Evolutionary conservation across 2,888 invertebrate genomes (phyloP).

Genomic region (Antheraea assamensis): DNA sequence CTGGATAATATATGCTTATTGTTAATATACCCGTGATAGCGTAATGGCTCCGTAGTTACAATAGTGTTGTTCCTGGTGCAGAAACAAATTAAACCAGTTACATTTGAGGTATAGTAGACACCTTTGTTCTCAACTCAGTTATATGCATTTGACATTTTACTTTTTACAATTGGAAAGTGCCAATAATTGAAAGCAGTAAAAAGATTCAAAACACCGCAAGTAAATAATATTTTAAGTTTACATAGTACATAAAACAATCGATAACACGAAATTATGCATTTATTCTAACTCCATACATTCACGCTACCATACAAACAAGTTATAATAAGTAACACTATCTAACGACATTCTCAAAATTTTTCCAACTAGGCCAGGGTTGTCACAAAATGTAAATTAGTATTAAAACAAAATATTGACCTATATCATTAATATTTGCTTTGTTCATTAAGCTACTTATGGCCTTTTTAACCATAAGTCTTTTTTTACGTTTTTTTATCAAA

Average conservation of each 20-base stretch:
- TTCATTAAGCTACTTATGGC: background rate
- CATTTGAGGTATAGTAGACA: too few relatives aligned
- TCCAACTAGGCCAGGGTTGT: background rate
- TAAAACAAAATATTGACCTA: background rate
- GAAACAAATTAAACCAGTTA: too few relatives aligned
- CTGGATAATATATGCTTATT: too few relatives aligned
- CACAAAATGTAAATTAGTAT: background rate
- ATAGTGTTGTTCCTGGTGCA: too few relatives aligned
- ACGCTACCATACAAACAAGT: background rate
- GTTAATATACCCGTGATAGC: too few relatives aligned
- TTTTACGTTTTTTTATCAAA: background rate
- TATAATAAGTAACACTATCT: constrained; percentile 10
- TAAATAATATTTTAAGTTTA: background rate
- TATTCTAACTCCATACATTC: background rate
- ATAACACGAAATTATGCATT: background rate
- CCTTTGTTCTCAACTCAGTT: too few relatives aligned
- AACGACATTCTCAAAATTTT: constrained; percentile 11
- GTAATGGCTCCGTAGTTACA: too few relatives aligned
- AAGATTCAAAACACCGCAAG: background rate
- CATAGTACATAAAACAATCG: background rate
- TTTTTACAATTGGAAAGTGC: too few relatives aligned
- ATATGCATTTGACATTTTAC: too few relatives aligned
- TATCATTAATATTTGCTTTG: background rate
- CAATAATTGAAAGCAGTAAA: too few relatives aligned
- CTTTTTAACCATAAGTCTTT: background rate